A percentile compares a stretch with the other conserved stretches of the same genome.
These are phyloP conservation scores for Typhlichthys subterraneus DNA, from an alignment of 2,797 vertebrate genomes.

Conservation along the genomic window DNA sequence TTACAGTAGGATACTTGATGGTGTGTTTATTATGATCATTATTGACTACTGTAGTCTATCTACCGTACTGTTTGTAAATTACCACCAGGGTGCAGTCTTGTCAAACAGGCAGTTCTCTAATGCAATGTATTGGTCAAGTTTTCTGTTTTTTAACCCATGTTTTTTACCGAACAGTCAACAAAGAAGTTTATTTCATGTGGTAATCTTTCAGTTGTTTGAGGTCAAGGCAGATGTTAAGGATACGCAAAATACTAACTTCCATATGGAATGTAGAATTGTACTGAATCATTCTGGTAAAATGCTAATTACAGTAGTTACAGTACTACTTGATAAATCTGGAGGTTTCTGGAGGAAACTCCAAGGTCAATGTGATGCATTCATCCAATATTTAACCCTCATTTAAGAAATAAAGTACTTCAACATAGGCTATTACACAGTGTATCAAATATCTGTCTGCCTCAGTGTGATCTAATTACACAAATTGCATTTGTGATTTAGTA, in stretches of 20 bases:
- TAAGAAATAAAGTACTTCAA: neutral
- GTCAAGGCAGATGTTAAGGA: slow-evolving; percentile 13
- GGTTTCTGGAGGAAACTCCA: slow-evolving; percentile 10
- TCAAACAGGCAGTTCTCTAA: slow-evolving; percentile 40
- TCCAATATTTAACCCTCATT: slow-evolving; percentile 2
- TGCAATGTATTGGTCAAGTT: slow-evolving; percentile 6
- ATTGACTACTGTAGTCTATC: slow-evolving; percentile 23
- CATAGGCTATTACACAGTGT: neutral
- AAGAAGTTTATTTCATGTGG: too few species aligned
- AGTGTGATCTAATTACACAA: neutral
- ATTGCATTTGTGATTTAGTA: too few species aligned
- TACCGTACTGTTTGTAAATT: neutral
- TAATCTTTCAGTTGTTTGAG: slow-evolving; percentile 6
- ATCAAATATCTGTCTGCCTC: neutral
- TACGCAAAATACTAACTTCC: slow-evolving; percentile 20
- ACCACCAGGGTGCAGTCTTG: slow-evolving; percentile 71
- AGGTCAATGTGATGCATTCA: slow-evolving; percentile 21
- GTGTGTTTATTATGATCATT: slow-evolving; percentile 18
- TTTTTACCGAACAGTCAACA: too few species aligned
- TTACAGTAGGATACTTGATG: slow-evolving; percentile 18
- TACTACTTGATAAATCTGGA: slow-evolving; percentile 19
- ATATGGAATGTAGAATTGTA: slow-evolving; percentile 10
- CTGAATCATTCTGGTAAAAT: slow-evolving; percentile 7
- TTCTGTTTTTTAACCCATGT: neutral
- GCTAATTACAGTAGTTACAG: neutral